These are phyloP conservation scores for Pogonocichla stellata DNA, from an alignment of 2,113 vertebrate genomes.

Conservation along the genomic window DNA sequence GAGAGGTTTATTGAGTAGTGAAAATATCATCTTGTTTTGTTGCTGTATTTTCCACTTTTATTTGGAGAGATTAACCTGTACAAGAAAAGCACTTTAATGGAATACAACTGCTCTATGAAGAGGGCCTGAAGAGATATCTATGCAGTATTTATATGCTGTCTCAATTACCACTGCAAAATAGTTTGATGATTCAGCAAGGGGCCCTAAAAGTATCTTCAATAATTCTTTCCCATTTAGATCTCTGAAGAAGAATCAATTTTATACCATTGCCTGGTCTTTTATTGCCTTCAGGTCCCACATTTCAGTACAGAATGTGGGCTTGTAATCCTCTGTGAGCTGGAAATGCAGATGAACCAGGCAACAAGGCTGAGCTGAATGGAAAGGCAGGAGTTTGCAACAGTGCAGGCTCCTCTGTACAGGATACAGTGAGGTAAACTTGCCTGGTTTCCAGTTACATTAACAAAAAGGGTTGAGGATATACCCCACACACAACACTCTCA, in stretches of 20 bases:
- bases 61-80: slow-evolving; percentile 61
- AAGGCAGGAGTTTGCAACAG: neutral
- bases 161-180: slow-evolving; percentile 56
- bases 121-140: slow-evolving; percentile 46
- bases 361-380: neutral
- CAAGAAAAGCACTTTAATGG: slow-evolving; percentile 46
- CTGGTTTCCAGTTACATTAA: neutral
- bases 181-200: slow-evolving; percentile 63
- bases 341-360: neutral
- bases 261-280: neutral
- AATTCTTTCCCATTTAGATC: slow-evolving; percentile 38
- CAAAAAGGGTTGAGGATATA: neutral
- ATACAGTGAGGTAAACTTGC: neutral
- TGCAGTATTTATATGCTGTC: slow-evolving; percentile 62
- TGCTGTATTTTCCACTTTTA: slow-evolving; percentile 52
- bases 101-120: slow-evolving; percentile 45
- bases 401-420: neutral
- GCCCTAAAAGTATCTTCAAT: slow-evolving; percentile 9
- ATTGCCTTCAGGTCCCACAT: slow-evolving; percentile 4
- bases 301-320: neutral
- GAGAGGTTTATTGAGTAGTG: slow-evolving; percentile 44
- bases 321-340: neutral
- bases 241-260: slow-evolving; percentile 48
- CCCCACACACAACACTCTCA: neutral
- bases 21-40: slow-evolving; percentile 52